These are phyloP conservation scores for Teleogryllus occipitalis DNA, from an alignment of 1,140 invertebrate genomes.

Conservation along the genomic window DNA sequence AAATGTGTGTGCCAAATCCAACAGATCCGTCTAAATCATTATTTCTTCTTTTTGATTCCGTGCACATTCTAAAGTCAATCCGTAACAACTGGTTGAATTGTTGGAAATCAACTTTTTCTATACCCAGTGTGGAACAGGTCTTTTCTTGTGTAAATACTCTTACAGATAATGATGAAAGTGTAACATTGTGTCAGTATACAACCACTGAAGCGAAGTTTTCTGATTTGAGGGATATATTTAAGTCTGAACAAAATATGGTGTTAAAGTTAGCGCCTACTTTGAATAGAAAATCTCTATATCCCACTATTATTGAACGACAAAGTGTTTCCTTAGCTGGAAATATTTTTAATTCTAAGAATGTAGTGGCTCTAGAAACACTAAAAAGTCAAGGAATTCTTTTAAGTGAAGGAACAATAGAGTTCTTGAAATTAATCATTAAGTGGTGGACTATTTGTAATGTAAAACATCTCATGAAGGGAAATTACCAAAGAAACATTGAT, in stretches of 20 bases:
- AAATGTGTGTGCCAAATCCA: not conserved
- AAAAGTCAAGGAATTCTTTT: not conserved
- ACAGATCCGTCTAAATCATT: not conserved
- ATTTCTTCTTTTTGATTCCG: not conserved
- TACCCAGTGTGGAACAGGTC: not conserved
- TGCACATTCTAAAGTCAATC: no score
- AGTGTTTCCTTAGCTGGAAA: not conserved
- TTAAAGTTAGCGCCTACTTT: not conserved
- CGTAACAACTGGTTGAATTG: not conserved
- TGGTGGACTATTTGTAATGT: slow-evolving; percentile 1
- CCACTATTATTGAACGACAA: not conserved
- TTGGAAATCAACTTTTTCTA: not conserved
- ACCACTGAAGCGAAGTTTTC: not conserved
- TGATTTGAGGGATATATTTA: not conserved
- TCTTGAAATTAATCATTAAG: not conserved
- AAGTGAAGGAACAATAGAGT: not conserved
- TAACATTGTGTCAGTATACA: not conserved
- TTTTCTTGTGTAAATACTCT: not conserved
- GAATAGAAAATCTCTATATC: not conserved
- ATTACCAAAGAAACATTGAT: not conserved
- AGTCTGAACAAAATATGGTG: not conserved
- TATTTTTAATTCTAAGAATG: slow-evolving; percentile 7
- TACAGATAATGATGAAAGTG: not conserved
- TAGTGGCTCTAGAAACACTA: not conserved
- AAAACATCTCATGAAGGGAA: not conserved